Conservation (phyloP, 2,113 vertebrate genomes). For the Dicentrarchus labrax region DNA sequence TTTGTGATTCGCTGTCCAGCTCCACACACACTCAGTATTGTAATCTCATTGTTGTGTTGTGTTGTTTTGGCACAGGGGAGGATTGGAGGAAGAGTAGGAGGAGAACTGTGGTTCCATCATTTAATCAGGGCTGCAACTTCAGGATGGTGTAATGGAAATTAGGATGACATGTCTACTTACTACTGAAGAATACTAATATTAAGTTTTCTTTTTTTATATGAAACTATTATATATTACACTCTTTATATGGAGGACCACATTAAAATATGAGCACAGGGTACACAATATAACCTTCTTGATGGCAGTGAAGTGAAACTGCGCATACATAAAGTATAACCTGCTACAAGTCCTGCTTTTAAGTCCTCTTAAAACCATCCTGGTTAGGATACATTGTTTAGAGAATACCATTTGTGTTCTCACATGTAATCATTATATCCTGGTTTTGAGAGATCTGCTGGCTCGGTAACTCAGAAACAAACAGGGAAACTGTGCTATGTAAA, state of each 20-base stretch:
- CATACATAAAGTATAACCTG: neutral
- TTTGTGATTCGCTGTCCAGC: slow-evolving; percentile 44
- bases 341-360: too few species aligned
- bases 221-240: neutral
- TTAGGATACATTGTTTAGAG: neutral
- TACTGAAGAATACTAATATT: neutral
- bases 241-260: neutral
- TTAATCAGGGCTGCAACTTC: slow-evolving; percentile 36
- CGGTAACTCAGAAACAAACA: neutral
- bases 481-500: neutral
- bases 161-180: slow-evolving; percentile 7
- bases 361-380: neutral
- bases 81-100: neutral
- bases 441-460: neutral
- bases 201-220: too few species aligned
- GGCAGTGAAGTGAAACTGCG: neutral
- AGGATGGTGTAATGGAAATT: slow-evolving; percentile 10
- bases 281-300: neutral
- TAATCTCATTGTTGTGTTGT: slow-evolving; percentile 65
- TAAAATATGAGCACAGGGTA: neutral
- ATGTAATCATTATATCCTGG: neutral
- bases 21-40: slow-evolving; percentile 44
- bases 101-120: slow-evolving; percentile 26
- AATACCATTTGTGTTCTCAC: neutral
- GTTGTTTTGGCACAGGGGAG: slow-evolving; percentile 47